Evolutionary conservation across 2,888 invertebrate species (phyloP).

Genomic region (Myopa testacea): DNA sequence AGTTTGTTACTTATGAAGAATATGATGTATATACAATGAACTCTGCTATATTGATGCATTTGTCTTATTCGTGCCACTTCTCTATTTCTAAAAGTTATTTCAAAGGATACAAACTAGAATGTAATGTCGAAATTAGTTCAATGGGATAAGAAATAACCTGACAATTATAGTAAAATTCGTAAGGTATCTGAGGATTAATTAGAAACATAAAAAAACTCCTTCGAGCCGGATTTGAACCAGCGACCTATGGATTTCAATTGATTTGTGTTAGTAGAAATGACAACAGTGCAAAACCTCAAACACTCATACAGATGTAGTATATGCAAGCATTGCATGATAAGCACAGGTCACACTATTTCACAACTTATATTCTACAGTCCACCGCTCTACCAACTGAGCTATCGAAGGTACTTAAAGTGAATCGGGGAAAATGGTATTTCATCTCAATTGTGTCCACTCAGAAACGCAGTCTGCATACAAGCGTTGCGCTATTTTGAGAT

Average conservation of each 20-base stretch:
- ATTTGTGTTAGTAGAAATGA: conserved; percentile 11
- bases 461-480: too few species aligned
- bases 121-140: too few species aligned
- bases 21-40: too few species aligned
- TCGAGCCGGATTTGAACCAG: conserved; percentile 78
- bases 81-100: too few species aligned
- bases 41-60: too few species aligned
- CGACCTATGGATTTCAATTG: conserved; percentile 73
- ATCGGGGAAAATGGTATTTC: background rate
- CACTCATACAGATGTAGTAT: background rate
- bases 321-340: background rate
- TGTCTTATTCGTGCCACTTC: too few species aligned
- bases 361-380: conserved; percentile 49
- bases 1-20: too few species aligned
- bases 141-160: too few species aligned
- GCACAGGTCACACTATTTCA: conserved; percentile 10
- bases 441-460: background rate
- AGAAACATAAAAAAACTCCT: conserved; percentile 7
- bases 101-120: too few species aligned
- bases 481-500: background rate
- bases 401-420: conserved; percentile 48
- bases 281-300: background rate
- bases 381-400: conserved; percentile 56
- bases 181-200: too few species aligned
- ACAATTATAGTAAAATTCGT: too few species aligned